phyloP scores from a whole-genome alignment of 2,888 invertebrate genomes.

The Thecocarcelia acutangulata region DNA sequence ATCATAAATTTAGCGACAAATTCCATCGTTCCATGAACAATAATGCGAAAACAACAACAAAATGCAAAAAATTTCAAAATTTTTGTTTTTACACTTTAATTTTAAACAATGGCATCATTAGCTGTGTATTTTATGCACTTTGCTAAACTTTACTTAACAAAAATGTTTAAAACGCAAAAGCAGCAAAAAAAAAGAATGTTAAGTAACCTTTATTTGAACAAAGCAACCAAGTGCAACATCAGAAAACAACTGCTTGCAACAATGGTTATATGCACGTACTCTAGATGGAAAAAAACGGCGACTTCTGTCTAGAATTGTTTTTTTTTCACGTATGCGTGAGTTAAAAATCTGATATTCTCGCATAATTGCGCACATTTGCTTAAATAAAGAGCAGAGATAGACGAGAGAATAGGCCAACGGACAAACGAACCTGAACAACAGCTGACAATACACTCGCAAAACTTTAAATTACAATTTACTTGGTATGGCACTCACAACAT shows the following conservation, averaged over 20 bases:
- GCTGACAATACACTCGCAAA: neutral
- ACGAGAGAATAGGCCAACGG: slow-evolving; percentile 13
- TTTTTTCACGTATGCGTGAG: slow-evolving; percentile 71
- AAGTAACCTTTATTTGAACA: slow-evolving; percentile 49
- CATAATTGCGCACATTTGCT: slow-evolving; percentile 70
- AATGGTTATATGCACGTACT: slow-evolving; percentile 33
- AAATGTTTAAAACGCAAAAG: slow-evolving; percentile 55
- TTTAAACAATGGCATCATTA: slow-evolving; percentile 70
- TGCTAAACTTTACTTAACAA: slow-evolving; percentile 51
- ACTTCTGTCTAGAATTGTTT: slow-evolving; percentile 47
- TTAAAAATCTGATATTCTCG: slow-evolving; percentile 73
- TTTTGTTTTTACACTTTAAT: slow-evolving; percentile 62
- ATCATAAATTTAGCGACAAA: slow-evolving; percentile 67
- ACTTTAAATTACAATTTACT: too few relatives aligned
- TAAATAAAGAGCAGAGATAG: slow-evolving; percentile 58
- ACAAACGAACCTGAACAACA: slow-evolving; percentile 10
- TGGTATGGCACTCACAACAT: too few relatives aligned
- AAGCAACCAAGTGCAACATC: slow-evolving; percentile 63
- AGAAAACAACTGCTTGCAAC: slow-evolving; percentile 40
- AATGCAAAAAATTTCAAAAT: slow-evolving; percentile 45
- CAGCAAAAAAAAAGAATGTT: slow-evolving; percentile 44
- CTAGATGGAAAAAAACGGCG: slow-evolving; percentile 14
- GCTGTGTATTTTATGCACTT: slow-evolving; percentile 67
- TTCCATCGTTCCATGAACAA: slow-evolving; percentile 61
- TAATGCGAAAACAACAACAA: slow-evolving; percentile 24